These are phyloP conservation scores for Malacosoma neustria DNA, from an alignment of 2,888 invertebrate species.

Conservation along the genomic window DNA sequence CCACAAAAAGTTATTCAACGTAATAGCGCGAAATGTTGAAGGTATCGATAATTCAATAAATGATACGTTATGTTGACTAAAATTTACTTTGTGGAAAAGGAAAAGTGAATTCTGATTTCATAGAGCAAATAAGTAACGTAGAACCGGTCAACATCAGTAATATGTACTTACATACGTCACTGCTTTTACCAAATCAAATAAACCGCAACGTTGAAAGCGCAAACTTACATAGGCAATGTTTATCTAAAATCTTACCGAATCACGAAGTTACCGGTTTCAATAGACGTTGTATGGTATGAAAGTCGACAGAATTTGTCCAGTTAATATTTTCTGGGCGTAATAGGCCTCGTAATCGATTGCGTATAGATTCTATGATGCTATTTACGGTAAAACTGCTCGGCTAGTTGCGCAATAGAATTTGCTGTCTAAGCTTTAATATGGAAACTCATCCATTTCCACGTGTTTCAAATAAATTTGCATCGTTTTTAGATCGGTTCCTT, in stretches of 20 bases:
- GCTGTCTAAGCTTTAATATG: constrained; percentile 9
- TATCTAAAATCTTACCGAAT: constrained; percentile 25
- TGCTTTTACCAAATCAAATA: constrained; percentile 32
- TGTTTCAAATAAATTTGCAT: neutral
- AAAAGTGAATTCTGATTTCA: neutral
- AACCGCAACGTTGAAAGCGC: constrained; percentile 22
- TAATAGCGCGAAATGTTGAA: too few relatives aligned
- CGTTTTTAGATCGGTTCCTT: neutral
- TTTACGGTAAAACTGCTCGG: constrained; percentile 11
- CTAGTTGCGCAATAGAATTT: constrained; percentile 4
- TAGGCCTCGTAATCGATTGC: constrained; percentile 17
- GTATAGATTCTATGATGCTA: constrained; percentile 13
- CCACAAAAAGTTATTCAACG: too few relatives aligned
- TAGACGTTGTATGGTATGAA: constrained; percentile 20
- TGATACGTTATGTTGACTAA: too few relatives aligned
- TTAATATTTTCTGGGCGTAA: constrained; percentile 19
- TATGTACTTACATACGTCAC: constrained; percentile 13
- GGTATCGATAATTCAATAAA: too few relatives aligned
- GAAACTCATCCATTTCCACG: constrained; percentile 20
- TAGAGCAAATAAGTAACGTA: constrained; percentile 8
- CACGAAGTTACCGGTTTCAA: constrained; percentile 19
- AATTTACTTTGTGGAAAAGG: neutral
- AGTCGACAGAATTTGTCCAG: constrained; percentile 20
- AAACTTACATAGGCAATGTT: constrained; percentile 20
- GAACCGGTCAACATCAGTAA: constrained; percentile 6